Evolutionary conservation across 2,113 vertebrate genomes (phyloP), one percentile per base, ranked within the genome.

Genomic region (Gadus chalcogrammus): DNA sequence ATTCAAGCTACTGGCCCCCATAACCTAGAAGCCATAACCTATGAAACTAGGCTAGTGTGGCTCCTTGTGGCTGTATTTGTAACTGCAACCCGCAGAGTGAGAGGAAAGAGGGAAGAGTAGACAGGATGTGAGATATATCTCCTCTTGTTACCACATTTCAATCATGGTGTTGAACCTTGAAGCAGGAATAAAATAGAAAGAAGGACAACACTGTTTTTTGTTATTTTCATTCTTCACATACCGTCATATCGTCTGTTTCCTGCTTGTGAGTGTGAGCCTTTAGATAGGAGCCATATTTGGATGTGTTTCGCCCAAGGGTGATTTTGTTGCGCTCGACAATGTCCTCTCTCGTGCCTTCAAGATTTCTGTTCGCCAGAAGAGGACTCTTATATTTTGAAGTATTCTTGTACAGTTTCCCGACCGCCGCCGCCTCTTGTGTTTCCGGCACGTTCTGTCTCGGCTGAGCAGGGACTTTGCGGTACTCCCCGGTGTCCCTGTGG

Each of bases 291-390:
- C 85, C 87, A 0, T 7, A 63, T 77, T 86, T 91, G 24, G 74
- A 77, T 17, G 63, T 24, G 3, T 27, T 87, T 1, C 93, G 73
- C 0, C 96, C 96, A 78, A 98, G 84, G 27, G 95, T 97, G 64
- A 5, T 64, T 69, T 93, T 97, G 79, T 99, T 99, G 15, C 86
- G 92, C 69, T 92, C 87, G 55, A 98, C 90, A 58, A 95, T 92
- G 78, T 95, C 82, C 61, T 87, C 87, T 27, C 61, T 89, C 15
- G 31, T 64, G 66, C 67, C 88, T 63, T 70, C 53, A 27, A 20
- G 82, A 60, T 76, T 87, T 22, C 62, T 77, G 6, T 78, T 74
- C 0, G 66, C 59, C 18, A 27, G 58, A 58, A 65, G 65, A 3
- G 61, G 55, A 56, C 3, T 52, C 3, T 22, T 75, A 15, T 6